These are phyloP conservation scores for Drosophila percnosoma DNA, from an alignment of 2,888 invertebrate genomes.

Conservation along the genomic window DNA sequence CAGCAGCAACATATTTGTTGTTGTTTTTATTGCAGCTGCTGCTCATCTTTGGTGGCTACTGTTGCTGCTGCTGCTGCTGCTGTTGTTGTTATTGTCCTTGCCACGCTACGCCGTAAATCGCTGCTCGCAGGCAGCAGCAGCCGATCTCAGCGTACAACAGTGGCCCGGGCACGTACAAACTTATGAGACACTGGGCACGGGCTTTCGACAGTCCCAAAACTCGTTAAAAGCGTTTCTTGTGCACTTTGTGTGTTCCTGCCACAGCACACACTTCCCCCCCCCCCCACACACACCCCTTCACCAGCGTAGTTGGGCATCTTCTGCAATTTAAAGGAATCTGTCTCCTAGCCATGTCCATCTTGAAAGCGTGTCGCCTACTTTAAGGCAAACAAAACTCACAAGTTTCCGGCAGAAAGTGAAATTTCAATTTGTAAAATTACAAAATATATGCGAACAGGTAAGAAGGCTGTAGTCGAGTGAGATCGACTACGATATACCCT, in stretches of 20 bases:
- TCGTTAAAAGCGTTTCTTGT: constrained; percentile 69
- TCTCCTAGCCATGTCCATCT: not conserved
- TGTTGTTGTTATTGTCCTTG: constrained; percentile 13
- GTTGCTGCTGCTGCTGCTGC: constrained; percentile 3
- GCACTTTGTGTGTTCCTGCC: constrained; percentile 29
- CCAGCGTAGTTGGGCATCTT: not conserved
- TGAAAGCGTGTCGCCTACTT: constrained; percentile 13
- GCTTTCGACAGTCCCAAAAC: constrained; percentile 62
- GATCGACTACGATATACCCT: too few relatives aligned
- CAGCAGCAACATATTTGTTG: constrained; percentile 9
- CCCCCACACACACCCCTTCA: not conserved
- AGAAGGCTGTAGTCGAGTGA: too few relatives aligned
- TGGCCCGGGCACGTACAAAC: constrained; percentile 61
- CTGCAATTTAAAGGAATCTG: not conserved
- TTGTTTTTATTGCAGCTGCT: constrained; percentile 21
- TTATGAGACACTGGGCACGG: constrained; percentile 38
- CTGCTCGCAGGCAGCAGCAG: constrained; percentile 25
- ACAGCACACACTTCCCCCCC: too few relatives aligned
- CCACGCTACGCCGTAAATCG: constrained; percentile 57
- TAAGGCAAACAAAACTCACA: not conserved
- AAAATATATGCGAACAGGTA: not conserved
- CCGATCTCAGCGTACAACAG: constrained; percentile 7
- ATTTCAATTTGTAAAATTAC: not conserved
- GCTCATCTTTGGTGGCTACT: not conserved
- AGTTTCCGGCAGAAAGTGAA: too few relatives aligned